phyloP scores from a whole-genome alignment of 92 coral and sea anemone species.

The Epizoanthus rinbou region DNA sequence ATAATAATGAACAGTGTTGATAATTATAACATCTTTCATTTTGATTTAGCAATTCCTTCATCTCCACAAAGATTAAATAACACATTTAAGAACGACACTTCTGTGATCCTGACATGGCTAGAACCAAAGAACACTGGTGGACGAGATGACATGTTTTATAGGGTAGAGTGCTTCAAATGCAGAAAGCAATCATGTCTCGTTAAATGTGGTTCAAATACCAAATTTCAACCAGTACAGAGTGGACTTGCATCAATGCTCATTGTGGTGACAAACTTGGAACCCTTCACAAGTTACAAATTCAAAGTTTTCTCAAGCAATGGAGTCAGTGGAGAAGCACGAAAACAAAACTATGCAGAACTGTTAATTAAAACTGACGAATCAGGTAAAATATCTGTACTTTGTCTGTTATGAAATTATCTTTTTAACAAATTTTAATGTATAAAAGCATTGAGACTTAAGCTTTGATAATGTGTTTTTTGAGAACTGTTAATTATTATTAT shows the following conservation, averaged over 20 bases:
- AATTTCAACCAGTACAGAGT: conserved; percentile 23
- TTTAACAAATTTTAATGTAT: no score
- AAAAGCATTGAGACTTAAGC: no score
- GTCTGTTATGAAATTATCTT: no score
- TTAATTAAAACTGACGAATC: conserved; percentile 13
- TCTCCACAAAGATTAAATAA: not conserved
- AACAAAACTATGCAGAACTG: not conserved
- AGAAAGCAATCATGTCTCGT: not conserved
- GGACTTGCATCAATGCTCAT: not conserved
- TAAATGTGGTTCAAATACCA: conserved; percentile 8
- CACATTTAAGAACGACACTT: conserved; percentile 30
- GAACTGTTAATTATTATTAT: no score
- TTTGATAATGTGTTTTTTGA: no score
- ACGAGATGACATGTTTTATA: conserved; percentile 9
- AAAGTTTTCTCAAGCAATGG: conserved; percentile 22
- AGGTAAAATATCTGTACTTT: not conserved
- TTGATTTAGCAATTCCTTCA: conserved; percentile 31
- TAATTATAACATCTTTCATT: no score
- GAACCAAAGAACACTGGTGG: conserved; percentile 49
- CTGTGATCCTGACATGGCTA: conserved; percentile 45
- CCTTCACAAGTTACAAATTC: conserved; percentile 32
- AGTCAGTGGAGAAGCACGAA: not conserved
- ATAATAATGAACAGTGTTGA: no score
- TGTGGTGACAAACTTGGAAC: not conserved
- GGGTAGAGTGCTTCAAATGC: conserved; percentile 33